These are phyloP conservation scores for Bufo bufo DNA, from an alignment of 2,113 vertebrate genomes.

Conservation along the genomic window DNA sequence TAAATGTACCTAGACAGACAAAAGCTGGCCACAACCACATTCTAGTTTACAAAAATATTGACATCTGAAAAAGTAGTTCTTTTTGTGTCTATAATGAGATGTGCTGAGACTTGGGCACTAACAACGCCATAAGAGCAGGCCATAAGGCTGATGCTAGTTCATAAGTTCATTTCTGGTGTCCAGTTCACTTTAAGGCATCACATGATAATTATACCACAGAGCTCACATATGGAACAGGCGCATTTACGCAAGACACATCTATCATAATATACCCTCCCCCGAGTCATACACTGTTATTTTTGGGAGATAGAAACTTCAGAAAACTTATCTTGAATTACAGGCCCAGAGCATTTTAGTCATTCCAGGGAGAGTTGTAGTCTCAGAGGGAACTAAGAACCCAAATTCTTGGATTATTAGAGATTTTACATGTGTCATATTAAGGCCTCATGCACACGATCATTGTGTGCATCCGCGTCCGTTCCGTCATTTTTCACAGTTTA, in stretches of 20 bases:
- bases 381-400: not conserved
- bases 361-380: not conserved
- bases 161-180: not conserved
- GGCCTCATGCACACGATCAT: too few relatives aligned
- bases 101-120: too few relatives aligned
- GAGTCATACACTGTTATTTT: not conserved
- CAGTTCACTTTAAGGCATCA: not conserved
- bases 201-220: not conserved
- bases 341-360: not conserved
- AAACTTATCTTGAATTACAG: not conserved
- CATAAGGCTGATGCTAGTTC: not conserved
- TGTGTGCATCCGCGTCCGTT: too few relatives aligned
- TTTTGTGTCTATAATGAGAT: too few relatives aligned
- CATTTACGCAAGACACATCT: not conserved
- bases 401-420: not conserved
- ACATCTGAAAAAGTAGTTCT: too few relatives aligned
- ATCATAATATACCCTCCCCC: constrained; percentile 21
- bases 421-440: not conserved
- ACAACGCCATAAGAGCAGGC: too few relatives aligned
- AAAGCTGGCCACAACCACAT: too few relatives aligned
- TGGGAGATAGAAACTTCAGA: constrained; percentile 13
- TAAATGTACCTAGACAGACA: too few relatives aligned
- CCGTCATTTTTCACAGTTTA: too few relatives aligned
- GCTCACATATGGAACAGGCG: not conserved
- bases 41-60: too few relatives aligned